Evolutionary conservation across 2,888 invertebrate genomes (phyloP).

Genomic region (Vannuccia rotundouncinata): DNA sequence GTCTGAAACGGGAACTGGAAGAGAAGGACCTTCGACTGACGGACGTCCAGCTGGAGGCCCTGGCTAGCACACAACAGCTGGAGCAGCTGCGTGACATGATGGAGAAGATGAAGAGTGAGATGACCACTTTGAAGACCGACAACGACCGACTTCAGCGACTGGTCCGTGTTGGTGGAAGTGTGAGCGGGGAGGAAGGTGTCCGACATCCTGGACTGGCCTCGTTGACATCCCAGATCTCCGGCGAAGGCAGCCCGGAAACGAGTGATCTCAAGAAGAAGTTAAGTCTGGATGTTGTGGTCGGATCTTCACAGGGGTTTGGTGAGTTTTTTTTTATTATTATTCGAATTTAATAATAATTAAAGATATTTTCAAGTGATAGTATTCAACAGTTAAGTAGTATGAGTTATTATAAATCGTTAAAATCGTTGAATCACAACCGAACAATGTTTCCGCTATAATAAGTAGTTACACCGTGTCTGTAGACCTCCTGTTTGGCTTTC

Average conservation of each 20-base stretch:
- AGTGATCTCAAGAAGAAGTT: constrained; percentile 6
- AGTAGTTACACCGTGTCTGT: too few species aligned
- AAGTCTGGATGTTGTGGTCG: constrained; percentile 18
- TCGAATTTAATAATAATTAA: background rate
- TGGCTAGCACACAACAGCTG: constrained; percentile 91
- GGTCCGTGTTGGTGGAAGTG: constrained; percentile 60
- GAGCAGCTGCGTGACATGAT: constrained; percentile 92
- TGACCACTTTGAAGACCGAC: constrained; percentile 90
- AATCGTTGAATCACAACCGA: too few species aligned
- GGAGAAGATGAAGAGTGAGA: constrained; percentile 92
- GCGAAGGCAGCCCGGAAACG: constrained; percentile 3
- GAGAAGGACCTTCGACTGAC: constrained; percentile 93
- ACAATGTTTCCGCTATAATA: too few species aligned
- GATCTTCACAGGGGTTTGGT: background rate
- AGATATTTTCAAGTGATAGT: background rate
- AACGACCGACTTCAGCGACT: constrained; percentile 84
- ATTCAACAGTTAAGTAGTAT: background rate
- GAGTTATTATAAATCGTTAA: too few species aligned
- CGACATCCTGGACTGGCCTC: too few species aligned
- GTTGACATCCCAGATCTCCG: too few species aligned
- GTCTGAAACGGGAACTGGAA: constrained; percentile 80
- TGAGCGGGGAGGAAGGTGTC: too few species aligned
- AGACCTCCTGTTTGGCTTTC: constrained; percentile 39
- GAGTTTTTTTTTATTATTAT: background rate
- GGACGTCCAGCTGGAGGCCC: constrained; percentile 87